phyloP scores from a whole-genome alignment of 2,113 vertebrate species.

The Sakesphorus luctuosus region DNA sequence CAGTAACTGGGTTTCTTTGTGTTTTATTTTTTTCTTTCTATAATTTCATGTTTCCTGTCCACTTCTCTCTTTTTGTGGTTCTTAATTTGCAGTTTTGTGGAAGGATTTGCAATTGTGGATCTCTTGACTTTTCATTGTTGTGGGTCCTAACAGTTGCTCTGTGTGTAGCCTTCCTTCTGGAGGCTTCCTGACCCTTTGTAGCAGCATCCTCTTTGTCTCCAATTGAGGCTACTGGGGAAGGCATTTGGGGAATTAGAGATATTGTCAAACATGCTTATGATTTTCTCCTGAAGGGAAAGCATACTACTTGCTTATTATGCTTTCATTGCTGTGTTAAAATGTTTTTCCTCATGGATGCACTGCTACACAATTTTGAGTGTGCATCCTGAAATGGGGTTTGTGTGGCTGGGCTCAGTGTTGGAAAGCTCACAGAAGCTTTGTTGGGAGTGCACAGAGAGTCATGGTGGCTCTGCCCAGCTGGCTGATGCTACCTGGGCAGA shows the following conservation, averaged over 20 bases:
- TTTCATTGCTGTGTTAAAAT: not conserved
- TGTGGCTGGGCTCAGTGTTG: not conserved
- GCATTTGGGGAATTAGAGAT: not conserved
- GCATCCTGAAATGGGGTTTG: not conserved
- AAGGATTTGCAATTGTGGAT: not conserved
- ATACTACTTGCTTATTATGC: not conserved
- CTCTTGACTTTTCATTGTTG: not conserved
- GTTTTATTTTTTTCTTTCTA: not conserved
- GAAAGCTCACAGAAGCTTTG: not conserved
- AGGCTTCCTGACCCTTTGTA: not conserved
- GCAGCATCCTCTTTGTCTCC: not conserved
- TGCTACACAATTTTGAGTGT: not conserved
- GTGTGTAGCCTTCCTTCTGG: fast-evolving
- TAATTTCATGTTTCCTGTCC: not conserved
- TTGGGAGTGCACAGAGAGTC: not conserved
- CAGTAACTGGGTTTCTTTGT: not conserved
- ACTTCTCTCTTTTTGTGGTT: not conserved
- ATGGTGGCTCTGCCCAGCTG: fast-evolving
- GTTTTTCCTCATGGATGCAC: fast-evolving
- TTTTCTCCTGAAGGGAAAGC: not conserved
- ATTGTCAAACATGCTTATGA: not conserved
- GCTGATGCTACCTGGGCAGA: not conserved
- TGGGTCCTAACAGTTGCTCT: not conserved
- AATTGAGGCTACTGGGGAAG: not conserved
- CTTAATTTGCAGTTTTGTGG: not conserved